Evolutionary conservation across 2,797 vertebrate genomes (phyloP).

Genomic region (Alcedo quadribrachys): DNA sequence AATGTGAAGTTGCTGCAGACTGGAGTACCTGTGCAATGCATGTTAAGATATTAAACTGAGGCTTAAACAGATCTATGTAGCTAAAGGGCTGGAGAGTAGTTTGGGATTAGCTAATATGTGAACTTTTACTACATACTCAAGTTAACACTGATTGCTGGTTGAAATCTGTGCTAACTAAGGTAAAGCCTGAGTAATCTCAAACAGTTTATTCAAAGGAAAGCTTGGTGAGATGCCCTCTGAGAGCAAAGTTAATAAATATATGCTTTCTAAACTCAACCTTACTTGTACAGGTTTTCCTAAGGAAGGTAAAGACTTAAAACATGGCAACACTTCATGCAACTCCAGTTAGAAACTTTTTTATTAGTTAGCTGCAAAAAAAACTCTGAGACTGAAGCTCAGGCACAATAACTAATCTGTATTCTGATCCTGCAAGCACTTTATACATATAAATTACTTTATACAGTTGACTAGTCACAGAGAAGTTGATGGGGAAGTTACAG

Average conservation of each 20-base stretch:
- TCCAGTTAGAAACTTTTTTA: neutral
- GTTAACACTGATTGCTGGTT: neutral
- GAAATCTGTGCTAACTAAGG: neutral
- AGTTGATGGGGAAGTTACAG: neutral
- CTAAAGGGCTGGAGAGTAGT: neutral
- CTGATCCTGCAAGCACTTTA: neutral
- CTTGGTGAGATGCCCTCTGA: neutral
- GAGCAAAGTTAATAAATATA: conserved; percentile 2
- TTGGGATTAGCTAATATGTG: conserved; percentile 42
- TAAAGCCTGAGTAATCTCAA: neutral
- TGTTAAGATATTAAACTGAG: neutral
- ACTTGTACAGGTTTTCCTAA: neutral
- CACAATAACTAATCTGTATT: conserved; percentile 23
- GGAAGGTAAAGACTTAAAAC: neutral
- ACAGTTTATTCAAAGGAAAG: neutral
- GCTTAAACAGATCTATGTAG: neutral
- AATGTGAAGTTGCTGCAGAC: neutral
- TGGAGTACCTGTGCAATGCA: neutral
- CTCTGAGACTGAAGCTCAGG: neutral
- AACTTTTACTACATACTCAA: conserved; percentile 18
- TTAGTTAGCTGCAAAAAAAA: neutral
- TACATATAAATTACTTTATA: conserved; percentile 32
- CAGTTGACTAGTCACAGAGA: conserved; percentile 11
- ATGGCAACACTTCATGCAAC: neutral
- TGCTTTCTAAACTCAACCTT: neutral